Evolutionary conservation across 2,113 vertebrate species (phyloP).

Genomic region (Bathybates hornii): DNA sequence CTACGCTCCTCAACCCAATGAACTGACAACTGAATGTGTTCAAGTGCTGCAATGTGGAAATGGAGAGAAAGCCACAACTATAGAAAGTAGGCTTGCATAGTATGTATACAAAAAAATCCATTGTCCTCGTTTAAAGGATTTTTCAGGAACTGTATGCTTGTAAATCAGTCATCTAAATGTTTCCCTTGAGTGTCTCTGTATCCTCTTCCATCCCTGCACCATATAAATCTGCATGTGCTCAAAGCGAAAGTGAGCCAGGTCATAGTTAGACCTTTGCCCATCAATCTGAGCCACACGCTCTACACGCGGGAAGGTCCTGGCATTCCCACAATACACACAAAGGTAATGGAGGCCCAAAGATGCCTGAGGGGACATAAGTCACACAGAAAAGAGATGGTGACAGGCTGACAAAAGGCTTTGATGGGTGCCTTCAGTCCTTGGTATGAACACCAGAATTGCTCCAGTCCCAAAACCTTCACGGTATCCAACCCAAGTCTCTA

Average conservation of each 20-base stretch:
- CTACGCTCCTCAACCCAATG: conserved; percentile 12
- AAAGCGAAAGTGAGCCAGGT: conserved; percentile 52
- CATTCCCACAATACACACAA: conserved; percentile 40
- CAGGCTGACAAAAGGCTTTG: conserved; percentile 42
- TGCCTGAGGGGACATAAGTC: conserved; percentile 46
- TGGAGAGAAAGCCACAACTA: not conserved
- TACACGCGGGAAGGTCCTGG: conserved; percentile 41
- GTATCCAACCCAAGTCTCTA: not conserved
- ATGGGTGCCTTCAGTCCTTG: conserved; percentile 8
- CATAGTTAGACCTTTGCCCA: conserved; percentile 41
- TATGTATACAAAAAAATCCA: not conserved
- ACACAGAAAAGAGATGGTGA: conserved; percentile 42
- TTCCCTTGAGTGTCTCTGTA: not conserved
- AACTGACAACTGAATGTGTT: conserved; percentile 40
- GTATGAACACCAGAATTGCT: not conserved
- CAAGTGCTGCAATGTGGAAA: not conserved
- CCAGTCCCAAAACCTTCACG: conserved; percentile 9
- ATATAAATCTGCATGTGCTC: conserved; percentile 21
- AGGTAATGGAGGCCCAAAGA: conserved; percentile 52
- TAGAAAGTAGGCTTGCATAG: not conserved
- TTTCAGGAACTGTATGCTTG: not conserved
- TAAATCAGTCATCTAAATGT: not conserved
- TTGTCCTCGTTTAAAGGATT: not conserved
- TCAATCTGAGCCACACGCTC: conserved; percentile 45
- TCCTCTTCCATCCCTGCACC: not conserved